Conservation (phyloP, 2,888 invertebrate genomes). For the Physocephala rufipes region DNA sequence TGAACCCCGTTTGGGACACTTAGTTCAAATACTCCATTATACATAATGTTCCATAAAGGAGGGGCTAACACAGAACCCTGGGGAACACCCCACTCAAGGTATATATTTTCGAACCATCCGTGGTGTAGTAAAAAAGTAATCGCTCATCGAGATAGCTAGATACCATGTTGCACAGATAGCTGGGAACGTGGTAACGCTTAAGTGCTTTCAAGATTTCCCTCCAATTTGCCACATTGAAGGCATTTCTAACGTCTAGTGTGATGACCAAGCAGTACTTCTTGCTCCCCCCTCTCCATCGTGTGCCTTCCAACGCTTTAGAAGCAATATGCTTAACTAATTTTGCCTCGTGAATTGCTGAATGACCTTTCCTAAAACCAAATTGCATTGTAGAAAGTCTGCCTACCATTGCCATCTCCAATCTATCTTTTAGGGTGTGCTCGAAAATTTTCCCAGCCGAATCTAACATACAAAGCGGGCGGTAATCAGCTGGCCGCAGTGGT, state of each 20-base stretch:
- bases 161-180: neutral
- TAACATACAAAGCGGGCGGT: neutral
- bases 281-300: neutral
- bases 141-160: neutral
- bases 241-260: neutral
- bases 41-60: too few species aligned
- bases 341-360: neutral
- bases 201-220: neutral
- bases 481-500: neutral
- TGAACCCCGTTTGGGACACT: too few species aligned
- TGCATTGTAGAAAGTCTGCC: neutral
- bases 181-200: neutral
- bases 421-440: neutral
- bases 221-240: neutral
- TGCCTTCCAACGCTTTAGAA: neutral
- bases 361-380: neutral
- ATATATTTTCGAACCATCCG: too few species aligned
- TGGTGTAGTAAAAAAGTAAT: too few species aligned
- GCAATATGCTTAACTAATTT: neutral
- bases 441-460: neutral
- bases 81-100: too few species aligned
- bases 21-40: too few species aligned
- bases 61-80: too few species aligned
- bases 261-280: neutral
- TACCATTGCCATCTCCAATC: neutral